phyloP scores from a whole-genome alignment of 2,888 invertebrate genomes.

The Hypolimnas misippus region DNA sequence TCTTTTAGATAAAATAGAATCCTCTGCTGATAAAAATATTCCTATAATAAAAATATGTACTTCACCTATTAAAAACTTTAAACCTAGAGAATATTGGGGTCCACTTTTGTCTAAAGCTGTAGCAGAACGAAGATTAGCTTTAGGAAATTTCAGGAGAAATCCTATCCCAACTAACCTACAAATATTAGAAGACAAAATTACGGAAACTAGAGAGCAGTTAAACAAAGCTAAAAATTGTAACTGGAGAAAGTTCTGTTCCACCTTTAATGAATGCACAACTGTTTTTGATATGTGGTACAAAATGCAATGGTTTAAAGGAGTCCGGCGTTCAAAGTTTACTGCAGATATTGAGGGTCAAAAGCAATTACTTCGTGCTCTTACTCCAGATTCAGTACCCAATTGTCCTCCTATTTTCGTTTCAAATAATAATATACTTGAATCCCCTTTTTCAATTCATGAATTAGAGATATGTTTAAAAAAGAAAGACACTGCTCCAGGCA shows the following conservation, averaged over 20 bases:
- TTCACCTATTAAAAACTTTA: background rate
- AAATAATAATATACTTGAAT: background rate
- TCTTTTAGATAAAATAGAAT: background rate
- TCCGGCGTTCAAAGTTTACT: background rate
- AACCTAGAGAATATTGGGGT: conserved; percentile 38
- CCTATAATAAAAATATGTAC: background rate
- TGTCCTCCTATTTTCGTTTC: background rate
- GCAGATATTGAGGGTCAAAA: background rate
- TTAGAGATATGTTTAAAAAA: too few species aligned
- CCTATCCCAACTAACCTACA: background rate
- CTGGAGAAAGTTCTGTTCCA: too few species aligned
- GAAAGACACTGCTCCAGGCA: too few species aligned
- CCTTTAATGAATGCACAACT: too few species aligned
- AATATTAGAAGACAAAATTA: too few species aligned
- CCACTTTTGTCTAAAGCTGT: conserved; percentile 38
- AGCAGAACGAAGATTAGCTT: conserved; percentile 37
- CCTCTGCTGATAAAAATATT: background rate
- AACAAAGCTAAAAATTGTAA: too few species aligned
- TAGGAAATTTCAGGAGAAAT: background rate
- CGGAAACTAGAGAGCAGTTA: too few species aligned
- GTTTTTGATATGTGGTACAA: too few species aligned
- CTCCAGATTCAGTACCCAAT: background rate
- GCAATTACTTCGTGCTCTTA: background rate
- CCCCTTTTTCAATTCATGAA: too few species aligned
- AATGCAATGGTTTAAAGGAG: too few species aligned